Percentiles rank a stretch among this genome's conserved stretches.
These are phyloP conservation scores for Syndactyla subalaris DNA, from an alignment of 2,797 vertebrate species.

Conservation along the genomic window DNA sequence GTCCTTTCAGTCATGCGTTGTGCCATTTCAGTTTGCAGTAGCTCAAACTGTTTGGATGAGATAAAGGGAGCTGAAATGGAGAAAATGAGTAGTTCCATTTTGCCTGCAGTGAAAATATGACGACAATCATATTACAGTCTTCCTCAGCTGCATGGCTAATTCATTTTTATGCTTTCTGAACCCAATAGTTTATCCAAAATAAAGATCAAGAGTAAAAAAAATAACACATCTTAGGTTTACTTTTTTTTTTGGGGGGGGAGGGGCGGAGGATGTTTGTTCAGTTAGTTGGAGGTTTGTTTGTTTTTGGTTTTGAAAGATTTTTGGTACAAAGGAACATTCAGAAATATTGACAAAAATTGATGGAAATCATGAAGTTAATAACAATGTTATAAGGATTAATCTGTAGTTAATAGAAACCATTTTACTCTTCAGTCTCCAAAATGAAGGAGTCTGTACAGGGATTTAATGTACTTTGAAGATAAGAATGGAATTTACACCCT, in stretches of 20 bases:
- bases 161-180: neutral
- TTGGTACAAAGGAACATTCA: neutral
- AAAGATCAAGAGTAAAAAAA: neutral
- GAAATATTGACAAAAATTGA: neutral
- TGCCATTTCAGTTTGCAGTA: neutral
- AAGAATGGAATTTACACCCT: neutral
- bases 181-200: neutral
- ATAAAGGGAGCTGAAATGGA: neutral
- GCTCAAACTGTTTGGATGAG: neutral
- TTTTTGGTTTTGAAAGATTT: too few species aligned
- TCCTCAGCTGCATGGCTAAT: neutral
- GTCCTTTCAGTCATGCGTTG: neutral
- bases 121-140: neutral
- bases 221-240: neutral
- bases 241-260: neutral
- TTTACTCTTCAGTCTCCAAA: neutral
- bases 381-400: neutral
- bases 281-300: too few species aligned
- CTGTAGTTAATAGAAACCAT: neutral
- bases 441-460: neutral
- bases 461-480: neutral
- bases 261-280: too few species aligned
- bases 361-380: neutral
- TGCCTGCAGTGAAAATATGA: neutral
- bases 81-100: neutral